These are phyloP conservation scores for zebrafish (Danio rerio) DNA, from an alignment of 2,113 vertebrate species.

Conservation along the genomic window GRCz12tu NC_133179.1:20043001-20043500, in stretches of 20 bases:
- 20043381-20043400: conserved; percentile 15
- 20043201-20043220: too few relatives aligned
- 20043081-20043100: too few relatives aligned
- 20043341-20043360: background rate
- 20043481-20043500: conserved; percentile 31
- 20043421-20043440: conserved; percentile 6
- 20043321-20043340: background rate
- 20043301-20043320: background rate
- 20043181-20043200: too few relatives aligned
- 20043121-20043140: too few relatives aligned
- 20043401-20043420: conserved; percentile 34
- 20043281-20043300: background rate
- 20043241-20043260: too few relatives aligned
- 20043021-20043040: conserved; percentile 4
- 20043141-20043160: too few relatives aligned
- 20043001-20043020: conserved; percentile 31
- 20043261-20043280: too few relatives aligned
- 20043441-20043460: conserved; percentile 12
- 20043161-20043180: too few relatives aligned
- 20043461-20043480: conserved; percentile 17
- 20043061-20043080: background rate
- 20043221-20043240: too few relatives aligned
- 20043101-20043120: too few relatives aligned
- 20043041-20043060: background rate
- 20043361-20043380: conserved; percentile 11